Percentiles rank a stretch among this genome's conserved stretches.
phyloP scores from a whole-genome alignment of 2,888 invertebrate species.

The Macrophya alboannulata region DNA sequence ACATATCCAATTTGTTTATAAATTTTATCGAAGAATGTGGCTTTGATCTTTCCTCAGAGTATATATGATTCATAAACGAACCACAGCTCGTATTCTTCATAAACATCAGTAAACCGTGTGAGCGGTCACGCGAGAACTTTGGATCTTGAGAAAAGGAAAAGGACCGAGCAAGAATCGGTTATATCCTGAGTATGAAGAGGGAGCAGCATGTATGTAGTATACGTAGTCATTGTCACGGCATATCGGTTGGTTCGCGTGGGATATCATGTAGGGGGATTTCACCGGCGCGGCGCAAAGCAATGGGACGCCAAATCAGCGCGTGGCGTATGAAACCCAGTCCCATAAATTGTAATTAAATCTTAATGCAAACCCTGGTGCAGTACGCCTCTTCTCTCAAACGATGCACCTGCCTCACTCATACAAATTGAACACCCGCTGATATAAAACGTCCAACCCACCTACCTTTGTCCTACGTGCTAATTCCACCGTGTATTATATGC shows the following conservation, averaged over 20 bases:
- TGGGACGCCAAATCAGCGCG: constrained; percentile 65
- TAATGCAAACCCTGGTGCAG: constrained; percentile 64
- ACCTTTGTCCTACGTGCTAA: constrained; percentile 21
- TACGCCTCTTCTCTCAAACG: constrained; percentile 46
- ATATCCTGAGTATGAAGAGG: constrained; percentile 36
- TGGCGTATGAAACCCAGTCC: constrained; percentile 67
- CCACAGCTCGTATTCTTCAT: background rate
- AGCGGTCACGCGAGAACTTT: background rate
- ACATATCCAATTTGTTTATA: background rate
- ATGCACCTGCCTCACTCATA: constrained; percentile 37
- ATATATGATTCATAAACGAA: constrained; percentile 20
- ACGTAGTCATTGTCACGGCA: constrained; percentile 26
- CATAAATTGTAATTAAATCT: constrained; percentile 74
- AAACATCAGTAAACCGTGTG: background rate
- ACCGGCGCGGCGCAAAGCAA: constrained; percentile 57
- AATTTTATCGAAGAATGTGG: constrained; percentile 6
- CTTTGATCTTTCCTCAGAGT: constrained; percentile 1
- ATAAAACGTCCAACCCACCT: background rate
- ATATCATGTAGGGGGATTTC: constrained; percentile 35
- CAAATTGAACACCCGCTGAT: constrained; percentile 38
- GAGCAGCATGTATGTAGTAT: constrained; percentile 11
- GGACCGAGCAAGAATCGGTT: constrained; percentile 38
- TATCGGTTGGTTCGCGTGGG: constrained; percentile 37
- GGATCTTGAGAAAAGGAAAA: background rate
- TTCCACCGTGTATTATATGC: background rate